Evolutionary conservation across 2,888 invertebrate genomes (phyloP).

Genomic region (Anaspis maculata): DNA sequence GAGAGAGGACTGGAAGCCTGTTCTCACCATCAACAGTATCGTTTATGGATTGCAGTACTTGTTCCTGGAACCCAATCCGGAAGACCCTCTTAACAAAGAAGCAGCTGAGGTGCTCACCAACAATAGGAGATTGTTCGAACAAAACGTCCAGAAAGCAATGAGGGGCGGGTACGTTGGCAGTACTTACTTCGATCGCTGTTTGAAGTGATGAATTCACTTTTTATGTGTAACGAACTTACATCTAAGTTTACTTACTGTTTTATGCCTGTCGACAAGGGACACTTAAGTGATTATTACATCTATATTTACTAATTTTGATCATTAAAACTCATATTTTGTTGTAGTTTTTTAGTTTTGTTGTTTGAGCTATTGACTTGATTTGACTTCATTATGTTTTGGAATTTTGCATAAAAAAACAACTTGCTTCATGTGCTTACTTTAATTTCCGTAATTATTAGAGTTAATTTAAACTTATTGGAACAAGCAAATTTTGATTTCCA

Average conservation of each 20-base stretch:
- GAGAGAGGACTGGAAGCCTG: constrained; percentile 98
- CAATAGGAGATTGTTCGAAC: constrained; percentile 89
- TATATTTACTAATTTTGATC: constrained; percentile 8
- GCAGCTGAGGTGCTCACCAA: constrained; percentile 95
- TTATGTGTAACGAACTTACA: constrained; percentile 11
- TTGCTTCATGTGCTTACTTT: too few species aligned
- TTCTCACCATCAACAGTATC: constrained; percentile 93
- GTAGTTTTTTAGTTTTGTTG: constrained; percentile 7
- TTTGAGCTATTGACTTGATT: too few species aligned
- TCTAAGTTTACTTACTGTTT: constrained; percentile 14
- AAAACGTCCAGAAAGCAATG: constrained; percentile 94
- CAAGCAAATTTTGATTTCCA: constrained; percentile 5
- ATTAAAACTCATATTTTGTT: constrained; percentile 13
- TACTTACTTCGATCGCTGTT: constrained; percentile 91
- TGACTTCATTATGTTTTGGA: too few species aligned
- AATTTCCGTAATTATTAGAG: constrained; percentile 3
- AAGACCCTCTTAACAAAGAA: constrained; percentile 97
- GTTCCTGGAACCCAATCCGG: constrained; percentile 97
- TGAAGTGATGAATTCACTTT: constrained; percentile 61
- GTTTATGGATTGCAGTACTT: constrained; percentile 96
- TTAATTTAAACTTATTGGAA: constrained; percentile 2
- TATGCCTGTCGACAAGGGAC: constrained; percentile 12
- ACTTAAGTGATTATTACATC: constrained; percentile 13
- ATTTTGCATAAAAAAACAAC: too few species aligned
- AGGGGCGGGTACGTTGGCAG: constrained; percentile 91